Percentiles rank a stretch among this genome's conserved stretches.
phyloP scores from a whole-genome alignment of 2,888 invertebrate genomes.

The Tipula helvola region DNA sequence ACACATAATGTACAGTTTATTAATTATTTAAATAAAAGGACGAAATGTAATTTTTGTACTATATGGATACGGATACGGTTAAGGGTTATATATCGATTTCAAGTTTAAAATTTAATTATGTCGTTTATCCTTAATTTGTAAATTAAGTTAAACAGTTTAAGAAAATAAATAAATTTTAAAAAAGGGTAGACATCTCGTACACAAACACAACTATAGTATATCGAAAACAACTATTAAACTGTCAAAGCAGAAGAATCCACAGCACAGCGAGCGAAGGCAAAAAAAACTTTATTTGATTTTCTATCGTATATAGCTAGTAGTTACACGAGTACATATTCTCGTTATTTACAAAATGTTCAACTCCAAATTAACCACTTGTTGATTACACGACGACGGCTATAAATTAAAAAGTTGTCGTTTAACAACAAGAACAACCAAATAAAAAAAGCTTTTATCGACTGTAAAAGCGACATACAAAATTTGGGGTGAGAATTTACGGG shows the following conservation, averaged over 20 bases:
- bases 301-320: neutral
- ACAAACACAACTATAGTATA: neutral
- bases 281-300: neutral
- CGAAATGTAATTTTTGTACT: neutral
- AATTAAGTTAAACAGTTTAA: neutral
- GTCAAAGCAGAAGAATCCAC: neutral
- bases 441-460: neutral
- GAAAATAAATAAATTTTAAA: neutral
- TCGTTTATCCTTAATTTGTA: neutral
- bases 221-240: neutral
- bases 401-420: neutral
- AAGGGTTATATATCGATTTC: neutral
- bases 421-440: neutral
- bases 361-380: neutral
- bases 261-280: neutral
- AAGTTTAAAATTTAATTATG: neutral
- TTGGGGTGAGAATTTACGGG: neutral
- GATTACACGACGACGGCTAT: neutral
- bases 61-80: neutral
- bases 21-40: neutral
- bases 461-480: neutral
- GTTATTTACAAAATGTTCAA: neutral
- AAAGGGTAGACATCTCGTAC: neutral
- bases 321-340: neutral
- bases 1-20: neutral